These are phyloP conservation scores for Sturnira hondurensis DNA, from an alignment of 2,113 vertebrate species.

Conservation along the genomic window DNA sequence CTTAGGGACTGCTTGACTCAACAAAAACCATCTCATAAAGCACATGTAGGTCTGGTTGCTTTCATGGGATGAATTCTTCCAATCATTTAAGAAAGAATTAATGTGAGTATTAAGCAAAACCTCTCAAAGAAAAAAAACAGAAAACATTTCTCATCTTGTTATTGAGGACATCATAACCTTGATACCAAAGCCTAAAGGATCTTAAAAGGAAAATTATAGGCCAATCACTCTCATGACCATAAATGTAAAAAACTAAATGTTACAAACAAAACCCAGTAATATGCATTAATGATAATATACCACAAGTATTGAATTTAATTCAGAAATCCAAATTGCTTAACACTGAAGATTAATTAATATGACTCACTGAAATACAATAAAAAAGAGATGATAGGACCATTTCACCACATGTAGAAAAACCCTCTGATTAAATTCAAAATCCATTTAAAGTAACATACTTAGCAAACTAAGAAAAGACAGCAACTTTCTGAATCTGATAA, in stretches of 20 bases:
- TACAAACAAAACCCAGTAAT: not conserved
- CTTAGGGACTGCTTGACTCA: not conserved
- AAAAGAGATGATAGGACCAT: not conserved
- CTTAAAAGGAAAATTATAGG: not conserved
- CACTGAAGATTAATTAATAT: not conserved
- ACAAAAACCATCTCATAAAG: not conserved
- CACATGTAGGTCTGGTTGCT: not conserved
- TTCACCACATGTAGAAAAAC: not conserved
- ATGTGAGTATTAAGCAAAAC: not conserved
- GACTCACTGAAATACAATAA: not conserved
- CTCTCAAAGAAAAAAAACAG: not conserved
- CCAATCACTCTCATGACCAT: not conserved
- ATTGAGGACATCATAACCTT: not conserved
- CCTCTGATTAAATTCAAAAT: not conserved
- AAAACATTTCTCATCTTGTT: not conserved
- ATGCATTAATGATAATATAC: not conserved
- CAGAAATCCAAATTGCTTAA: not conserved
- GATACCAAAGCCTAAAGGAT: not conserved
- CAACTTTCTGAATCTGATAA: not conserved
- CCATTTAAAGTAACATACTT: not conserved
- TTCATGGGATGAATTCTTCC: not conserved
- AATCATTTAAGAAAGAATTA: not conserved
- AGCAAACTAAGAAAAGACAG: not conserved
- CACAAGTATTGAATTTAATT: not conserved
- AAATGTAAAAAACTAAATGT: not conserved